Conservation (phyloP, 2,113 vertebrate species). For the Ptychochromis oligacanthus region DNA sequence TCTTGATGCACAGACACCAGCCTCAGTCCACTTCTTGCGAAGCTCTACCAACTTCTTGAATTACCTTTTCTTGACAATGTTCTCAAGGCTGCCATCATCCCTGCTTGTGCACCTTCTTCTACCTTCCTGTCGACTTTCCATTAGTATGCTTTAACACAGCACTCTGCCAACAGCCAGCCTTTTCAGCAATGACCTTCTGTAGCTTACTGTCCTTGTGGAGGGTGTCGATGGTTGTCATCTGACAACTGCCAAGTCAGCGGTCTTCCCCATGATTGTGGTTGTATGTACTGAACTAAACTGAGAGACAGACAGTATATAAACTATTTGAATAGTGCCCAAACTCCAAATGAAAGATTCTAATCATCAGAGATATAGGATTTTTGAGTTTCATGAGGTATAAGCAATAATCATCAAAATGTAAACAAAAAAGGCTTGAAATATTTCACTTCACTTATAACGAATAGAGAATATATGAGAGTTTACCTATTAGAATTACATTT, state of each 20-base stretch:
- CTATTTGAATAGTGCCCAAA: neutral
- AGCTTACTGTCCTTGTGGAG: neutral
- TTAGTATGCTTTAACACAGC: neutral
- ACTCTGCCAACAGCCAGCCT: neutral
- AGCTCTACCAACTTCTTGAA: neutral
- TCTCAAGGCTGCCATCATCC: no score
- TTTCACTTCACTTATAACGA: neutral
- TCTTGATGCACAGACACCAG: neutral
- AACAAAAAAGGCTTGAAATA: neutral
- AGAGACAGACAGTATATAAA: neutral
- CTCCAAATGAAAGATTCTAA: neutral
- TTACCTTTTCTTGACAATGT: neutral
- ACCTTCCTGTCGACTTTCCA: neutral
- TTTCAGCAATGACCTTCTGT: neutral
- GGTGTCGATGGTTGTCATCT: neutral
- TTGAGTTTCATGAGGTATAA: neutral
- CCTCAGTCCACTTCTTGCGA: neutral
- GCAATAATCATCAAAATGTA: neutral
- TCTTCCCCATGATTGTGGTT: neutral
- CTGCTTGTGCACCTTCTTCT: no score
- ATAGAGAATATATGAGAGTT: neutral
- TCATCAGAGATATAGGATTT: neutral
- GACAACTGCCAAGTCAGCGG: neutral
- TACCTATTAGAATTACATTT: neutral
- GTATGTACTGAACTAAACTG: neutral